phyloP scores from a whole-genome alignment of 2,797 vertebrate species.

The Sphaeramia orbicularis region DNA sequence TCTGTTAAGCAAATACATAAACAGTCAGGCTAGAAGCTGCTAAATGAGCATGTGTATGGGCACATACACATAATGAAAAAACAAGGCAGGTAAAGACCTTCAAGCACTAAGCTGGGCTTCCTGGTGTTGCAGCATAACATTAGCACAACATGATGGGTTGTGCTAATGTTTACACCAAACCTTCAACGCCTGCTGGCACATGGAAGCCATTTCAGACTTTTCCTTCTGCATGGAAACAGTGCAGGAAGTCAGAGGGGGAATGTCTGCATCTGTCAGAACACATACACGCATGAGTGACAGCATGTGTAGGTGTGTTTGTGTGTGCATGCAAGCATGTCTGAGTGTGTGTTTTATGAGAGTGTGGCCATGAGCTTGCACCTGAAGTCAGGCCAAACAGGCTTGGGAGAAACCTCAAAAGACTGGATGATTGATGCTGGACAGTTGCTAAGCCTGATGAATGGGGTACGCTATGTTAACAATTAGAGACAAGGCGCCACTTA shows the following conservation, averaged over 20 bases:
- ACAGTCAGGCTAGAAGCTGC: constrained; percentile 52
- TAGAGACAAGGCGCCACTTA: constrained; percentile 69
- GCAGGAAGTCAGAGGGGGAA: constrained; percentile 57
- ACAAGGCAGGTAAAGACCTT: constrained; percentile 40
- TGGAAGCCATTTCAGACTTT: constrained; percentile 72
- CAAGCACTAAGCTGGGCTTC: constrained; percentile 39
- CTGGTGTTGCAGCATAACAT: constrained; percentile 43
- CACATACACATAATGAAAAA: constrained; percentile 20
- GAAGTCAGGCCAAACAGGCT: constrained; percentile 53
- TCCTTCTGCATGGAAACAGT: constrained; percentile 42
- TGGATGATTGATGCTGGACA: constrained; percentile 77
- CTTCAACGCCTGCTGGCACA: constrained; percentile 66
- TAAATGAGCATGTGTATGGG: constrained; percentile 4
- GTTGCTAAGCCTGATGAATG: constrained; percentile 76
- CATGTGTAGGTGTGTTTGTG: constrained; percentile 12
- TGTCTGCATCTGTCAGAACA: constrained; percentile 47
- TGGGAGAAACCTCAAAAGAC: constrained; percentile 54
- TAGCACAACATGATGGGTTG: constrained; percentile 35
- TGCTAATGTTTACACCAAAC: constrained; percentile 40
- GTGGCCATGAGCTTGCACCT: constrained; percentile 40
- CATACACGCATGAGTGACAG: constrained; percentile 53
- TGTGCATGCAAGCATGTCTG: constrained; percentile 43
- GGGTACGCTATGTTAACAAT: constrained; percentile 68
- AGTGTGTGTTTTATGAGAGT: constrained; percentile 39
- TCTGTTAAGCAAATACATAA: constrained; percentile 71